phyloP scores from a whole-genome alignment of 2,113 vertebrate species.

The Oryctolagus cuniculus region mOryCun1.1 NC_091437.1:43177501-43178000 shows the following conservation, averaged over 20 bases:
- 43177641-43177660: background rate
- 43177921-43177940: background rate
- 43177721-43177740: no score
- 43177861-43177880: background rate
- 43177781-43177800: background rate
- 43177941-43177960: no score
- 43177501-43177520: no score
- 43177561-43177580: no score
- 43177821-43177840: background rate
- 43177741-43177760: no score
- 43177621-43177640: no score
- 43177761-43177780: no score
- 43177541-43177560: no score
- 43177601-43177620: background rate
- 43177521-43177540: no score
- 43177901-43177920: background rate
- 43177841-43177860: background rate
- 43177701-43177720: background rate
- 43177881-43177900: background rate
- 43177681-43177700: background rate
- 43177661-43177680: no score
- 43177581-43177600: background rate
- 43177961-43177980: no score
- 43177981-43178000: no score
- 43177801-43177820: background rate